Base-by-base conservation (phyloP, 2,113 vertebrate genomes). In the Eonycteris spelaea region DNA sequence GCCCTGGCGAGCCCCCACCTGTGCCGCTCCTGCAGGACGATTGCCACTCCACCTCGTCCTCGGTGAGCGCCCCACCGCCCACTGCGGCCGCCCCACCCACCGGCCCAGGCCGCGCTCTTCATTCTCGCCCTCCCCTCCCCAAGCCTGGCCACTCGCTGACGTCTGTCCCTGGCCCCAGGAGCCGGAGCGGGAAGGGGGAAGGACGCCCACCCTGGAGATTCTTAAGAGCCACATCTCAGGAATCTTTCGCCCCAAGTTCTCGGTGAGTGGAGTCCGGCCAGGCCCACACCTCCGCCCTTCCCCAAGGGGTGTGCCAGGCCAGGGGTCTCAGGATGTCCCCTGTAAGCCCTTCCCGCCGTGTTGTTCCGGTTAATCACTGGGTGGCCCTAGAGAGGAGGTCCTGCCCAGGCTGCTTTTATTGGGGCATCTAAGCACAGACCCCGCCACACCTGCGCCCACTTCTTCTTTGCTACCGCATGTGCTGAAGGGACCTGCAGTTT, bases 161-260 rank as follows among this genome's bases (percentile, higher is more conserved):
- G 95, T 94, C 86, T 97, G 88, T 96, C 16, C 82, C 43, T 96
- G 73, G 93, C 92, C 97, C 45, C 98, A 98, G 94, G 97, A 95
- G 38, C 98, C 98, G 98, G 99, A 99, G 43, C 98, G 98, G 93
- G 98, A 98, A 30, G 57, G 98, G 15, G 95, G 97, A 0, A 98
- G 98, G 77, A 57, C 97, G 1, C 97, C 98, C 0, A 97, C 98
- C 0, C 95, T 99, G 97, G 99, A 99, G 21, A 98, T 98, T 48
- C 98, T 99, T 88, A 98, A 98, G 79, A 99, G 97, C 95, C 99
- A 99, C 93, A 98, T 99, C 95, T 98, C 99, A 0, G 98, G 98
- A 91, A 98, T 99, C 92, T 99, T 99, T 97, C 99, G 99, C 89
- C 98, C 99, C 75, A 99, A 99, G 97, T 98, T 97, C 98, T 99